phyloP scores from a whole-genome alignment of 2,797 vertebrate genomes.

The Adelosebastes latens region DNA sequence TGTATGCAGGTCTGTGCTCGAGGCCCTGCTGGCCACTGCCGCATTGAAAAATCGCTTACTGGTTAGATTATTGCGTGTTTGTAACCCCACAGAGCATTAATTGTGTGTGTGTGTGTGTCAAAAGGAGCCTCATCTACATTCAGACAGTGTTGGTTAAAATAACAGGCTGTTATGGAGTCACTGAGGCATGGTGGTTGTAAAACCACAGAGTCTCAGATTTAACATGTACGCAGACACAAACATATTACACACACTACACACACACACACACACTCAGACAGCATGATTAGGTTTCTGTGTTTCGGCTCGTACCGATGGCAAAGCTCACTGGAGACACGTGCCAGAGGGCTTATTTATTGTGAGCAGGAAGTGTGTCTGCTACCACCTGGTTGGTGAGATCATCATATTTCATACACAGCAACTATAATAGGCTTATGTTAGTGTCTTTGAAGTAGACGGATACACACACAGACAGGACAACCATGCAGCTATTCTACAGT shows the following conservation, averaged over 20 bases:
- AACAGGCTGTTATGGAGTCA: conserved; percentile 43
- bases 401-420: conserved; percentile 63
- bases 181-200: conserved; percentile 35
- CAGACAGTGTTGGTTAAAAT: conserved; percentile 38
- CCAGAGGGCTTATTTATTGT: conserved; percentile 26
- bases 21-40: not conserved
- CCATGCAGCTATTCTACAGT: not conserved
- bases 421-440: conserved; percentile 70
- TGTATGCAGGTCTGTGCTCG: not conserved
- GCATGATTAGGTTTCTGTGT: conserved; percentile 23
- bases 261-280: not conserved
- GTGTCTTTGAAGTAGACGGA: conserved; percentile 21
- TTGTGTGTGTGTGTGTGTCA: conserved; percentile 4
- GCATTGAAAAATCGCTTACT: conserved; percentile 12
- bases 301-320: conserved; percentile 10
- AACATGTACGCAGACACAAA: conserved; percentile 21
- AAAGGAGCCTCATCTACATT: conserved; percentile 19
- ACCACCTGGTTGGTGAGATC: conserved; percentile 63
- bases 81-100: conserved; percentile 15
- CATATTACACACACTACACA: conserved; percentile 11
- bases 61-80: conserved; percentile 39
- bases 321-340: conserved; percentile 13
- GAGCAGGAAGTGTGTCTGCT: conserved; percentile 42
- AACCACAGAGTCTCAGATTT: conserved; percentile 51
- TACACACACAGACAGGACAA: not conserved